Base-by-base conservation (phyloP, 2,797 vertebrate species). In the Cossypha dichroa region DNA sequence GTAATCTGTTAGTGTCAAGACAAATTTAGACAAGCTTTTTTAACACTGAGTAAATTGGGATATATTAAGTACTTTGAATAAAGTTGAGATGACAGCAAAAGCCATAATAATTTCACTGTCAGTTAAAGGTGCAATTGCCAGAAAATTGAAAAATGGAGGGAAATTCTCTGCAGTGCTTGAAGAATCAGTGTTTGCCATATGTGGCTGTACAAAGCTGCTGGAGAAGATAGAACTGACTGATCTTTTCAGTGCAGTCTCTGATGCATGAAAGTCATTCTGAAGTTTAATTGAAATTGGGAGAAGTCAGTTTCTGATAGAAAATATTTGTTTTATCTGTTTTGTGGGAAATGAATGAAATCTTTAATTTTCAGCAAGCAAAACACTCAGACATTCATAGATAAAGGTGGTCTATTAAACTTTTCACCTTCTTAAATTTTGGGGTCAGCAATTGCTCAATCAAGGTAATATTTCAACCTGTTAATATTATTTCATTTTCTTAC, bases 331-430 rank as follows among this genome's bases (percentile, higher is more conserved):
- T 85, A 90, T 79, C 19, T 95, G 13, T 94, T 97, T 90, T 90
- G 31, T 29, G 84, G 52, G n/a, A 96, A 91, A 94, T 88, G 22
- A 96, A 94, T 92, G 45, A 92, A 97, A 86, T 83, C 21, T 83
- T 95, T 95, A 48, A 82, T 89, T 96, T 95, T 77, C 75, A 56
- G 75, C 60, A 56, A 78, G 51, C 40, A 77, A 83, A 95, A 95
- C 70, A 67, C 58, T 75, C 15, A 43, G 51, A n/a, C 34, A 38
- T 86, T 90, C 38, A 16, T 66, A 96, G 86, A 96, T 95, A 97
- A 96, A 91, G 29, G 34, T 48, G 59, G 7, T 81, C 95, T 96
- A 94, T 97, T 97, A 95, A 97, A 97, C 91, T 96, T 91, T 95
- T 72, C 85, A 86, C 48, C 58, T 82, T 84, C 33, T 76, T 75